These are phyloP conservation scores for Panopea generosa DNA, from an alignment of 2,888 invertebrate genomes.

Conservation along the genomic window DNA sequence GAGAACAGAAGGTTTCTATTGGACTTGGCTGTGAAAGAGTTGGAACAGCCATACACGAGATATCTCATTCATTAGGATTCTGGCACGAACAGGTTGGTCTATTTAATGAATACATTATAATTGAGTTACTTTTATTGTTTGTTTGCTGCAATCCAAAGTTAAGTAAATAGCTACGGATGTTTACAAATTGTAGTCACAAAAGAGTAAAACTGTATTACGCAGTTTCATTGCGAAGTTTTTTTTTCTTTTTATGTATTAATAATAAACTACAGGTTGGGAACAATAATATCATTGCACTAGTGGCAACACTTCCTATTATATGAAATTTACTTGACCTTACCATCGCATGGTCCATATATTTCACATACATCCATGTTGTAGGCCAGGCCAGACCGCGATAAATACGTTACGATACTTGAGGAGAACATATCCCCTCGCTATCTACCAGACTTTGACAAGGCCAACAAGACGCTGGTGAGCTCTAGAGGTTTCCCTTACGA, in stretches of 20 bases:
- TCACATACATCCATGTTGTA: no score
- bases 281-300: no score
- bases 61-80: conserved; percentile 79
- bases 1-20: conserved; percentile 77
- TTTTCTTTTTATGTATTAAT: no score
- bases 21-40: conserved; percentile 79
- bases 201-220: no score
- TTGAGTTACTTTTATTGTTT: background rate
- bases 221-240: no score
- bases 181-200: no score
- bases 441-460: conserved; percentile 74
- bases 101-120: no score
- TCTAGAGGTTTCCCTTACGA: conserved; percentile 82
- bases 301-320: no score
- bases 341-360: no score
- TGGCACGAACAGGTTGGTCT: conserved; percentile 82
- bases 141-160: background rate
- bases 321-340: no score
- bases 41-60: conserved; percentile 82
- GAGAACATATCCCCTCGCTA: conserved; percentile 77
- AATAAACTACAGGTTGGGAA: no score
- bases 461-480: conserved; percentile 65
- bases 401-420: conserved; percentile 74
- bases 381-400: conserved; percentile 80
- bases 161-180: background rate